phyloP scores from a whole-genome alignment of 92 coral and sea anemone genomes.

The Epizoanthus rinbou region DNA sequence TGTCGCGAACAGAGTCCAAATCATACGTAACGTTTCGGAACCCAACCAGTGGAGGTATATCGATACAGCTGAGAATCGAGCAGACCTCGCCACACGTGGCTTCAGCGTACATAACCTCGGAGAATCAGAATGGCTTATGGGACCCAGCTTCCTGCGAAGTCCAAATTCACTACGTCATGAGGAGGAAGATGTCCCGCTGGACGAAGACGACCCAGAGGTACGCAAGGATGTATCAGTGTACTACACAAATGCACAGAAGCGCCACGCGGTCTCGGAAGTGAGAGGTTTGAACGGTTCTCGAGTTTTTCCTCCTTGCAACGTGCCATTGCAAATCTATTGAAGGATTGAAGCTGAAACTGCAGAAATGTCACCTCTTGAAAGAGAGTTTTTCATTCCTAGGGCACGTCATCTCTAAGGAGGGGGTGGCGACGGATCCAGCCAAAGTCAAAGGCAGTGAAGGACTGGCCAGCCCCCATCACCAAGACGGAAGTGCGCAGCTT shows the following conservation, averaged over 20 bases:
- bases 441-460: no score
- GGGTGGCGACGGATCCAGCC: no score
- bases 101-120: conserved; percentile 2
- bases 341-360: conserved; percentile 50
- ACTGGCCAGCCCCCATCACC: no score
- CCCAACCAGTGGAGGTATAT: conserved; percentile 51
- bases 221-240: conserved; percentile 28
- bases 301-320: conserved; percentile 41
- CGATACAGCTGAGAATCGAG: conserved; percentile 51
- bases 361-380: conserved; percentile 50
- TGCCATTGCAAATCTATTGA: conserved; percentile 40
- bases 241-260: conserved; percentile 16
- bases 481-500: no score
- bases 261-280: conserved; percentile 36
- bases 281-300: conserved; percentile 40
- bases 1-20: conserved; percentile 61
- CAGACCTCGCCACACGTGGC: conserved; percentile 45
- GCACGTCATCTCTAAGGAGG: conserved; percentile 25
- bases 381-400: conserved; percentile 18
- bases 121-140: conserved; percentile 38
- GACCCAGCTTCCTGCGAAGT: conserved; percentile 28
- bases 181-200: conserved; percentile 41
- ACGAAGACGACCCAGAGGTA: conserved; percentile 41
- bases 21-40: conserved; percentile 41
- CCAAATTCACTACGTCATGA: background rate